Percentiles rank a stretch among this genome's conserved stretches.
phyloP scores from a whole-genome alignment of 2,113 vertebrate species.

The Lucifuga dentata region DNA sequence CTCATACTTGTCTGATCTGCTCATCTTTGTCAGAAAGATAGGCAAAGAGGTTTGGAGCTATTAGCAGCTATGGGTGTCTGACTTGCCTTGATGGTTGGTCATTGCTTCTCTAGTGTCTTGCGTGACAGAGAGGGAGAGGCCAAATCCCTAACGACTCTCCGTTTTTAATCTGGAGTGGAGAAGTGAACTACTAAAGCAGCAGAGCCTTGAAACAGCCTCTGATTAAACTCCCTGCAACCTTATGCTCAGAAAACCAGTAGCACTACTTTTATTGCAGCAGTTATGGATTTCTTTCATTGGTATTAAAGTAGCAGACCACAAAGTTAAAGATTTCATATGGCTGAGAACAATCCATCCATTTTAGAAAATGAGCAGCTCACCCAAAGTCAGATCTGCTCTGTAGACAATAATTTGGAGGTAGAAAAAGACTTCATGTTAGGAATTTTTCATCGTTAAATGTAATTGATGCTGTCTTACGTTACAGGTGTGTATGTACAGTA shows the following conservation, averaged over 20 bases:
- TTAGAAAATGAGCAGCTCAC: not conserved
- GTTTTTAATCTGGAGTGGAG: conserved; percentile 45
- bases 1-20: conserved; percentile 35
- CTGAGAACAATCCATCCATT: not conserved
- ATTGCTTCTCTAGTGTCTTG: conserved; percentile 40
- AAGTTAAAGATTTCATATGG: not conserved
- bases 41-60: conserved; percentile 7
- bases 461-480: no score
- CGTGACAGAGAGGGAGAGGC: conserved; percentile 42
- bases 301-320: conserved; percentile 1
- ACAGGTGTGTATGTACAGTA: no score
- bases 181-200: conserved; percentile 32
- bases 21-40: conserved; percentile 21
- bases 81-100: conserved; percentile 43
- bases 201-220: conserved; percentile 40
- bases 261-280: conserved; percentile 10
- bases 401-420: not conserved
- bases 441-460: not conserved
- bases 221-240: conserved; percentile 44
- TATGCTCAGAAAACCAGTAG: conserved; percentile 19
- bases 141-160: conserved; percentile 30
- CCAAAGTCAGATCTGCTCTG: not conserved
- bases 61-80: conserved; percentile 50
- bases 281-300: not conserved
- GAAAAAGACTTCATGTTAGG: not conserved